Conservation (phyloP, 2,113 vertebrate species). For the Egretta garzetta region DNA sequence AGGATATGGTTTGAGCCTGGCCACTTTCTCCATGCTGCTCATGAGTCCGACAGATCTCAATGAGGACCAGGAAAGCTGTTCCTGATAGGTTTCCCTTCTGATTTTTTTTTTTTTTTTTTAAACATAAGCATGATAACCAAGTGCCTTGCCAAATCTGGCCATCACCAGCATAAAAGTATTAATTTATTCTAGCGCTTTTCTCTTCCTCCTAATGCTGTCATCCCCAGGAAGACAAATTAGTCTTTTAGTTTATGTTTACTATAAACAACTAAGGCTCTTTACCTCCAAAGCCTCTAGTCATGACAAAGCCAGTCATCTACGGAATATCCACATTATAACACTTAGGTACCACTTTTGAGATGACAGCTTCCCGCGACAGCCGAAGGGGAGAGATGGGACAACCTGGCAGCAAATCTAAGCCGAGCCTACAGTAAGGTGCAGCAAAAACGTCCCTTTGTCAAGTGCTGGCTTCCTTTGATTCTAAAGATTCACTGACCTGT, state of each 20-base stretch:
- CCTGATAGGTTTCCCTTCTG: rapidly evolving
- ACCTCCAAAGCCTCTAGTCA: background rate
- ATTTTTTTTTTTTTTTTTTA: background rate
- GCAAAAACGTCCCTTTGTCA: rapidly evolving
- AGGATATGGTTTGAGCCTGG: background rate
- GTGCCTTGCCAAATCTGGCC: background rate
- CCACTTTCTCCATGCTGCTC: background rate
- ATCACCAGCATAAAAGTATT: background rate
- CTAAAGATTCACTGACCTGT: background rate
- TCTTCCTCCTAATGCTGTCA: background rate
- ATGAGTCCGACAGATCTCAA: rapidly evolving
- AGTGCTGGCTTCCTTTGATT: rapidly evolving
- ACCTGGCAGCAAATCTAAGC: background rate
- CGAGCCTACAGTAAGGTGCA: rapidly evolving
- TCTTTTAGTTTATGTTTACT: background rate
- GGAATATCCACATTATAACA: rapidly evolving
- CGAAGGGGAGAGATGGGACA: background rate
- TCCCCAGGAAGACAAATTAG: rapidly evolving
- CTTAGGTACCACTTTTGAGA: background rate
- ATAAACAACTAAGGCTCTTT: background rate
- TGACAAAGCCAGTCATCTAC: rapidly evolving
- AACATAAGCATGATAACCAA: background rate
- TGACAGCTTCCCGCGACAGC: rapidly evolving
- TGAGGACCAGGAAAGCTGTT: background rate
- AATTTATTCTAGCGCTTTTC: background rate